Conservation (phyloP, 2,888 invertebrate genomes). For the Alcis repandata region DNA sequence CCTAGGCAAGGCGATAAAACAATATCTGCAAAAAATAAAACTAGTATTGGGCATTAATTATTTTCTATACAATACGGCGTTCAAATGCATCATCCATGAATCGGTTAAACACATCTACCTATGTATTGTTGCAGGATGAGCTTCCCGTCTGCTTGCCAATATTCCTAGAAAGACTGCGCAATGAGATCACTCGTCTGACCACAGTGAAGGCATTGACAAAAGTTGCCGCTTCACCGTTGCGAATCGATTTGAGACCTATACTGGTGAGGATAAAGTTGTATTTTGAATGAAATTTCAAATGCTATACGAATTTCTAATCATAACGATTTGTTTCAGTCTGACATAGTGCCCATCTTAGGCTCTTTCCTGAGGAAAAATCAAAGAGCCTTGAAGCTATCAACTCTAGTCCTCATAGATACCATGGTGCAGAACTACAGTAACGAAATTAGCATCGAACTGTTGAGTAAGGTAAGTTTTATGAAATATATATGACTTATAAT, state of each 20-base stretch:
- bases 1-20: too few species aligned
- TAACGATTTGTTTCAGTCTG: conserved; percentile 83
- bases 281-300: neutral
- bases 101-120: too few species aligned
- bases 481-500: neutral
- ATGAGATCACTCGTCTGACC: conserved; percentile 98
- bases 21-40: too few species aligned
- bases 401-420: conserved; percentile 95
- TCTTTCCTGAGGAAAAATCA: conserved; percentile 98
- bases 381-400: conserved; percentile 96
- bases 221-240: conserved; percentile 95
- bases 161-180: conserved; percentile 96
- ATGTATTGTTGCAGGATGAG: conserved; percentile 84
- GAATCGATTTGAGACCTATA: conserved; percentile 93
- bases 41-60: too few species aligned
- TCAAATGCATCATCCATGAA: too few species aligned
- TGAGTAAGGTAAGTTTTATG: conserved; percentile 87
- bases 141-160: conserved; percentile 95
- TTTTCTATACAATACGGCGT: too few species aligned
- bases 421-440: conserved; percentile 95
- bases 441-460: conserved; percentile 89
- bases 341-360: conserved; percentile 96
- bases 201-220: conserved; percentile 98
- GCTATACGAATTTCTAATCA: neutral
- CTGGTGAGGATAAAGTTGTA: conserved; percentile 83